Base-by-base conservation (phyloP, 2,888 invertebrate genomes). In the Acanthosepion lycidas region DNA sequence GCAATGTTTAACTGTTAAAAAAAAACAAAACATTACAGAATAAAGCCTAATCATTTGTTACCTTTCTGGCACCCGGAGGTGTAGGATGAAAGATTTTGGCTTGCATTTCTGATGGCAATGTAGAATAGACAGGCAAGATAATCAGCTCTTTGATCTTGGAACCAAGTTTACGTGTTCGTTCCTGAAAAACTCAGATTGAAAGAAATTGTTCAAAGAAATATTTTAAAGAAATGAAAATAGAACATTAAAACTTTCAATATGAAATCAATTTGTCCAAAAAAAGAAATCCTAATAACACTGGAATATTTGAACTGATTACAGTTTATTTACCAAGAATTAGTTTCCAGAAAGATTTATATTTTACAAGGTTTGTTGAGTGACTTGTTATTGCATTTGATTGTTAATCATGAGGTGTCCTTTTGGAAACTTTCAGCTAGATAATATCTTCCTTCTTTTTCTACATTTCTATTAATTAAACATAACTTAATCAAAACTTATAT, bases 81-180 rank as follows among this genome's bases (percentile, higher is more conserved):
- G 99, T 99, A 0, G 99, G 99, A 96, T 99, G 99, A 97, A 99
- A 99, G 96, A 99, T 99, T 97, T 99, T 99, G 6, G 99, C 99
- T 97, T 99, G 99, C 98, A 99, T 98, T 96, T 99, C 99, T 96
- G 99, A 99, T 0, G 99, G 99, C 94, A 99, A 98, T 33, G 95
- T 96, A 5, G 99, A 99, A 98, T 99, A 99, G 49, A 99, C 99
- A 0, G 99, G 99, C 94, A 99, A 98, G 96, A 99, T 98, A 26
- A 99, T 97, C 12, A 99, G 98, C 97, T 99, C 99, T 96, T 98
- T 98, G 94, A 99, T 98, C 98, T 99, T 99, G 6, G 99, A 98
- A 0, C 99, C 99, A 94, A 99, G 98, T 96, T 99, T 98, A 96
- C 99, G 98, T 0, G 99, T 98, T 96, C 99, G 98, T 97, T 99